Evolutionary conservation across 2,113 vertebrate genomes (phyloP).

Genomic region (Mohoua ochrocephala): DNA sequence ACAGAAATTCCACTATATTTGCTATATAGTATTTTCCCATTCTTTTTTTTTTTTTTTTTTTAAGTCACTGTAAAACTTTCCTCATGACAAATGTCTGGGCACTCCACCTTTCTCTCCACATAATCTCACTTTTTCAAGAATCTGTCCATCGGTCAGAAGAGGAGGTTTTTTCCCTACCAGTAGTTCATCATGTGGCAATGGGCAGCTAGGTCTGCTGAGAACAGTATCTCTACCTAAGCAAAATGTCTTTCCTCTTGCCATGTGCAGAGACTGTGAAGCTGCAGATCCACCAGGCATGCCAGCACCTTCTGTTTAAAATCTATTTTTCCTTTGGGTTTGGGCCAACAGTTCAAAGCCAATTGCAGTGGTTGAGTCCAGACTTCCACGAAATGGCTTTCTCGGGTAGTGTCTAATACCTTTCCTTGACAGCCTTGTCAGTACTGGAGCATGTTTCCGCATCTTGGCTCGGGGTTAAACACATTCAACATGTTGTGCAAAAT

Average conservation of each 20-base stretch:
- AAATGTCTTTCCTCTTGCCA: constrained; percentile 13
- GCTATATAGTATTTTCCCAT: background rate
- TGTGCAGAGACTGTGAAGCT: background rate
- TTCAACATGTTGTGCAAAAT: constrained; percentile 6
- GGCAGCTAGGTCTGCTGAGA: background rate
- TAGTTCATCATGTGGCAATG: background rate
- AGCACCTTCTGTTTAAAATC: constrained; percentile 59
- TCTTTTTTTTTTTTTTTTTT: background rate
- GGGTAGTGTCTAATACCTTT: constrained; percentile 17
- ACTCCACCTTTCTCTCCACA: background rate
- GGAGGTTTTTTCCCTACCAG: background rate
- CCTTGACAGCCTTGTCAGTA: constrained; percentile 15
- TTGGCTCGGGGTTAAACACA: background rate
- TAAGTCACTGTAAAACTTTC: background rate
- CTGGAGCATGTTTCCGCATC: background rate
- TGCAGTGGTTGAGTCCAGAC: constrained; percentile 33
- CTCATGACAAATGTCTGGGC: background rate
- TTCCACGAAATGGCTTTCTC: background rate
- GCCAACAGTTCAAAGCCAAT: constrained; percentile 35
- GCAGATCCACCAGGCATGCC: constrained; percentile 25
- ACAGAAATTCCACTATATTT: background rate
- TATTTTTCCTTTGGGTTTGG: constrained; percentile 39
- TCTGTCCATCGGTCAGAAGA: background rate
- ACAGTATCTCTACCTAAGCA: background rate
- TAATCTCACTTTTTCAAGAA: background rate